Base-by-base conservation (phyloP, 2,113 vertebrate genomes). In the Pimephales promelas region DNA sequence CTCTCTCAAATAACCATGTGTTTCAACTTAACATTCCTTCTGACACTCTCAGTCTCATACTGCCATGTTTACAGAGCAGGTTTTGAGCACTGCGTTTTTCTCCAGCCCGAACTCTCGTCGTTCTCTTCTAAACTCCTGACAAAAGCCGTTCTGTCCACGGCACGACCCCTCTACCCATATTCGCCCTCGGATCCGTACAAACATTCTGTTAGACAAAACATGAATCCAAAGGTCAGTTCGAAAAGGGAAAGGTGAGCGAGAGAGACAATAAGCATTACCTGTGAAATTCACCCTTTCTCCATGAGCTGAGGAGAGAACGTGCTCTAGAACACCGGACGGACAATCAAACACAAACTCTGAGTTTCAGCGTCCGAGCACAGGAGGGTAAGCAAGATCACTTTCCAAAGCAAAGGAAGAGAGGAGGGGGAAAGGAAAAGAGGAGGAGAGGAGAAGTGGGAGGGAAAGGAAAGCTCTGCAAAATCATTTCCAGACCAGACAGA, bases 21-120 rank as follows among this genome's bases (percentile, higher is more conserved):
- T 93, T 93, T 88, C 86, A 93, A 92, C 89, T 93, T 91, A 92
- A 92, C 90, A 92, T 93, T 93, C 90, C 91, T 82, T 90, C 89
- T 91, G 90, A 88, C 88, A 88, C 84, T 85, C 74, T 73, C 70
- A 86, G 83, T 84, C 84, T 86, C 88, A 87, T 88, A 86, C 14
- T 79, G 40, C 66, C 22, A 36, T 83, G 54, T 68, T 77, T 74
- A 54, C 28, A 5, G 36, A 73, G 71, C 84, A 85, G 76, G 74
- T 81, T 86, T 81, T 5, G 28, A 86, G 61, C 4, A 7, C 78
- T 45, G 71, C n/a, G 2, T 31, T 77, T 70, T 81, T 81, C 52
- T 34, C 10, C 56, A 52, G 43, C 40, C 70, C 72, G 20, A 20
- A n/a, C 20, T 26, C 54, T 56, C 5, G 10, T 59, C 14, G 40